Evolutionary conservation across 2,797 vertebrate genomes (phyloP).

Genomic region (Manis crassicaudata): DNA sequence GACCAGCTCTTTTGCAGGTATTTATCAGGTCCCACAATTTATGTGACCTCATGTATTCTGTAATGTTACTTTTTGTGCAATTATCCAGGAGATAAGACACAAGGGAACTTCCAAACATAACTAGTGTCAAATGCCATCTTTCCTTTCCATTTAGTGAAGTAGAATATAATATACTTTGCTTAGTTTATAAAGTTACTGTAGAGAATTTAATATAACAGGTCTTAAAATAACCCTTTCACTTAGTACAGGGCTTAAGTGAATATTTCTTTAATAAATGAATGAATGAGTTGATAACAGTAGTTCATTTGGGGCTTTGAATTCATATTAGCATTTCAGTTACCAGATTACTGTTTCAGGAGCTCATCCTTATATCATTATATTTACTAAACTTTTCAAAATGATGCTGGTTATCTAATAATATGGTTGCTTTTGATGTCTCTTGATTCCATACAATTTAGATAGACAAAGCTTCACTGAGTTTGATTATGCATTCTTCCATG

Average conservation of each 20-base stretch:
- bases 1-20: neutral
- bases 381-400: neutral
- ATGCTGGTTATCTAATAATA: neutral
- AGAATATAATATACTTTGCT: neutral
- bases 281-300: neutral
- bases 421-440: neutral
- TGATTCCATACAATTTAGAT: neutral
- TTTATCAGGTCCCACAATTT: neutral
- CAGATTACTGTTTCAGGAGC: neutral
- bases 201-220: neutral
- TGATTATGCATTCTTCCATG: neutral
- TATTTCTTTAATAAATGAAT: slow-evolving; percentile 23
- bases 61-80: neutral
- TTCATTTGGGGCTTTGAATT: slow-evolving; percentile 11
- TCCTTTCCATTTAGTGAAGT: neutral
- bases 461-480: neutral
- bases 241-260: neutral
- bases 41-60: neutral
- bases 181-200: neutral
- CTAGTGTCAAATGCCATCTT: neutral
- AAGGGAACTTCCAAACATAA: neutral
- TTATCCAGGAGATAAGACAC: neutral
- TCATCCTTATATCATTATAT: neutral
- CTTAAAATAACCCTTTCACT: neutral
- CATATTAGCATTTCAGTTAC: neutral